These are phyloP conservation scores for Agonum fuliginosum DNA, from an alignment of 2,888 invertebrate species.

Conservation along the genomic window DNA sequence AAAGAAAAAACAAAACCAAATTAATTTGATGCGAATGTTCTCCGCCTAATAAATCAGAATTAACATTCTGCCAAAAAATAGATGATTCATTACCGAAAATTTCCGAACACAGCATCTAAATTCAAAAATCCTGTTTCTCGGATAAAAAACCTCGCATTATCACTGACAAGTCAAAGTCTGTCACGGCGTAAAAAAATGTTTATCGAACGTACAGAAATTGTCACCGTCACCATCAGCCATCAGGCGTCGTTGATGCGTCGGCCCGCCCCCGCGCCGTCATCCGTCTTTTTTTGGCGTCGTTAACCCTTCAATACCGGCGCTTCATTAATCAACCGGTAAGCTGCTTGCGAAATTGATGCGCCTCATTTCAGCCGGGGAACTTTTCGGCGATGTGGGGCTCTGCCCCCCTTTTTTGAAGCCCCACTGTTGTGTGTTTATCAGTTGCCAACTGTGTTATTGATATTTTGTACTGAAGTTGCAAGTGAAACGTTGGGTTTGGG, in stretches of 20 bases:
- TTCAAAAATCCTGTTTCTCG: neutral
- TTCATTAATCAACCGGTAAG: slow-evolving; percentile 67
- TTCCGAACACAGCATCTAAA: slow-evolving; percentile 1
- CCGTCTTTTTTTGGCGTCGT: slow-evolving; percentile 68
- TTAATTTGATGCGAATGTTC: neutral
- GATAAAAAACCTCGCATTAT: slow-evolving; percentile 48
- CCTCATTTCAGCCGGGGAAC: slow-evolving; percentile 55
- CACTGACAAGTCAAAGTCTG: slow-evolving; percentile 52
- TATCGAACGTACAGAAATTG: slow-evolving; percentile 56
- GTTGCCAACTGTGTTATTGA: slow-evolving; percentile 1
- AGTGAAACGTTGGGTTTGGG: neutral
- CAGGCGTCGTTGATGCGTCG: neutral
- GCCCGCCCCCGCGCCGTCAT: slow-evolving; percentile 62
- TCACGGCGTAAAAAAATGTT: slow-evolving; percentile 51
- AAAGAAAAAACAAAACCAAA: no score
- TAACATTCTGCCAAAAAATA: slow-evolving; percentile 8
- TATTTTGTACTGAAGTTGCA: slow-evolving; percentile 1
- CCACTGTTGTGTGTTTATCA: slow-evolving; percentile 13
- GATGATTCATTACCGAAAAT: neutral
- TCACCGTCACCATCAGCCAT: slow-evolving; percentile 51
- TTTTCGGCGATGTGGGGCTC: slow-evolving; percentile 40
- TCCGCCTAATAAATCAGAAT: slow-evolving; percentile 22
- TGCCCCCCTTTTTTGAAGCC: neutral
- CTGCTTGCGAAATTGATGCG: slow-evolving; percentile 63
- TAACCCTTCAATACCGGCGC: slow-evolving; percentile 68